A percentile compares a stretch with the other conserved stretches of the same genome.
Evolutionary conservation across 2,888 invertebrate species (phyloP).

Genomic region (Microchrysa polita): DNA sequence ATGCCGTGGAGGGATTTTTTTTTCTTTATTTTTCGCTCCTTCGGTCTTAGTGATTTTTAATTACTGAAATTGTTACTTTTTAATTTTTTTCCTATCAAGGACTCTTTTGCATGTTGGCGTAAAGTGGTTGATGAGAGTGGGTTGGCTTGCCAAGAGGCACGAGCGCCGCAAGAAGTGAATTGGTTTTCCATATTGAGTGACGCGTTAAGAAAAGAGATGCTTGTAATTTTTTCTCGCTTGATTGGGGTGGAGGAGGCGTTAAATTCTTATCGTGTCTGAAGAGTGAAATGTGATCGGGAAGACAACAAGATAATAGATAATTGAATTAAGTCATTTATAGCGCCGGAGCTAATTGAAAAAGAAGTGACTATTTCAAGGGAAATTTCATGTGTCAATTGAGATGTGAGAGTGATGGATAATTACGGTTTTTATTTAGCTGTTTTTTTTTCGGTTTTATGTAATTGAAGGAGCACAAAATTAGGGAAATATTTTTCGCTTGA

Average conservation of each 20-base stretch:
- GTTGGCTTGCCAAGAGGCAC: not conserved
- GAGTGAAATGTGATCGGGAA: slow-evolving; percentile 30
- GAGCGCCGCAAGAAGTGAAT: not conserved
- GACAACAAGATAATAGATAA: slow-evolving; percentile 11
- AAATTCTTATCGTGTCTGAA: not conserved
- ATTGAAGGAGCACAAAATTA: too few species aligned
- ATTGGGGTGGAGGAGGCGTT: slow-evolving; percentile 7
- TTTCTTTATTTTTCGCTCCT: not conserved
- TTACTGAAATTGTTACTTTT: slow-evolving; percentile 39
- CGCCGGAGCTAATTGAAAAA: slow-evolving; percentile 28
- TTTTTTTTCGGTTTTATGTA: too few species aligned
- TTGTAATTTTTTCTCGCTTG: not conserved
- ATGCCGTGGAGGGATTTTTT: slow-evolving; percentile 6
- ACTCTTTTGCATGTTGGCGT: not conserved
- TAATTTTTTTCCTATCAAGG: slow-evolving; percentile 12
- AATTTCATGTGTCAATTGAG: too few species aligned
- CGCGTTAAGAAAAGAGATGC: not conserved
- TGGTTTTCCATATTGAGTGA: not conserved
- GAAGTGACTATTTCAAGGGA: too few species aligned
- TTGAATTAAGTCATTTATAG: slow-evolving; percentile 36
- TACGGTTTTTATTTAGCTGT: too few species aligned
- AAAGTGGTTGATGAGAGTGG: not conserved
- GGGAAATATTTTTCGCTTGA: too few species aligned
- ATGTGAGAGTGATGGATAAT: too few species aligned
- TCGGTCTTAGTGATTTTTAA: slow-evolving; percentile 26